Evolutionary conservation across 1,140 invertebrate genomes (phyloP), one percentile per base, ranked within the genome.

Genomic region (Bombus confusus): DNA sequence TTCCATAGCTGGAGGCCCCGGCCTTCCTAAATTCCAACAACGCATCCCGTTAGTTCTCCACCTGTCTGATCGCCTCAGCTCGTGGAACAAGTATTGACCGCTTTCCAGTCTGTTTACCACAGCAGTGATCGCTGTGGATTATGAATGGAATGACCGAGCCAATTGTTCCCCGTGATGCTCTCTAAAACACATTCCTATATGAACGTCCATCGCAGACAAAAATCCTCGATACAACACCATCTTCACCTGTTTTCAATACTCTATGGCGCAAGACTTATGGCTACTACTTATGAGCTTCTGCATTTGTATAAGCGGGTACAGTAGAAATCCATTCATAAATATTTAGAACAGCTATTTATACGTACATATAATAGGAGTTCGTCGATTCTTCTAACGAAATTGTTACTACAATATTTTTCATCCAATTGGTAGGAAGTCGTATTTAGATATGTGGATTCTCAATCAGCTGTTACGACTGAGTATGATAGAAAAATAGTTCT

Each of bases 1-100:
- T 90, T 71, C 68, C 78, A 80, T 84, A 87, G 76, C 87, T 92
- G 22, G 9, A 25, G 82, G 87, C 86, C 73, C 57, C 83, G 86
- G 85, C 88, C 91, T 90, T 87, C 92, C 91, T 90, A 92, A 93
- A 93, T 93, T 93, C 92, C 92, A 83, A 68, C 59, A 90, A 82
- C 86, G 80, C 90, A 81, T 93, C 86, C 92, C 92, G 92, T 93
- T 93, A 93, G 31, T 73, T 92, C 62, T 79, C 91, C 88, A 91
- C 88, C 88, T 90, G 89, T 86, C 81, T 86, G 83, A 72, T 79
- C 66, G 85, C 39, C 64, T 71, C 72, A 8, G 15, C 64, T n/a
- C 47, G 86, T 64, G 76, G 79, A 89, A 68, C 9, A 68, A 88
- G 72, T 85, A 90, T 90, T 87, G 89, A 86, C 86, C 82, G 74